Percentiles rank a stretch among this genome's conserved stretches.
phyloP scores from a whole-genome alignment of 2,113 vertebrate species.

The Pelobates fuscus region DNA sequence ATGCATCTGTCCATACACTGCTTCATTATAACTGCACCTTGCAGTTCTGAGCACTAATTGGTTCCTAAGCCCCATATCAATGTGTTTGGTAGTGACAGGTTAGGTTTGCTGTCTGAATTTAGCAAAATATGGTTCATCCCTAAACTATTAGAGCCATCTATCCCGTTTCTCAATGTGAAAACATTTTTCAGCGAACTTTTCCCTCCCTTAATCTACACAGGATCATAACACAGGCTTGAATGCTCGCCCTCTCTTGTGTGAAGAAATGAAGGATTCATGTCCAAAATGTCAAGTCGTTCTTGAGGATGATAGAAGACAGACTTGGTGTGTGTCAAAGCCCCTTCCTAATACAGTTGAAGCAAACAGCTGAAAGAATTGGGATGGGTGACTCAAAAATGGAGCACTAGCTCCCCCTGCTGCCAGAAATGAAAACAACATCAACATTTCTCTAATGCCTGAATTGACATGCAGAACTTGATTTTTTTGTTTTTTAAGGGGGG shows the following conservation, averaged over 20 bases:
- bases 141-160: background rate
- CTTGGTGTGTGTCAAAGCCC: constrained; percentile 31
- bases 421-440: background rate
- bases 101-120: background rate
- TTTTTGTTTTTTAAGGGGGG: no score
- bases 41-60: constrained; percentile 35
- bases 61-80: constrained; percentile 3
- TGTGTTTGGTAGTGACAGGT: constrained; percentile 11
- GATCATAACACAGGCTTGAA: constrained; percentile 38
- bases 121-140: background rate
- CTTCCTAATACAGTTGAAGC: constrained; percentile 10
- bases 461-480: constrained; percentile 44
- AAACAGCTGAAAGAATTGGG: background rate
- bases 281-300: constrained; percentile 64
- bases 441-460: background rate
- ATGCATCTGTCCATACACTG: constrained; percentile 5
- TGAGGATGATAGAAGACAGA: constrained; percentile 51
- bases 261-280: constrained; percentile 53
- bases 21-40: constrained; percentile 21
- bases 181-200: background rate
- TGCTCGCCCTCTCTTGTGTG: constrained; percentile 5
- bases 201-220: constrained; percentile 44
- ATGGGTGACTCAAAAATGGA: constrained; percentile 58
- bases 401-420: constrained; percentile 71
- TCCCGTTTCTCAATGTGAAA: background rate